Base-by-base conservation (phyloP, 2,888 invertebrate genomes). In the Platycheirus albimanus region DNA sequence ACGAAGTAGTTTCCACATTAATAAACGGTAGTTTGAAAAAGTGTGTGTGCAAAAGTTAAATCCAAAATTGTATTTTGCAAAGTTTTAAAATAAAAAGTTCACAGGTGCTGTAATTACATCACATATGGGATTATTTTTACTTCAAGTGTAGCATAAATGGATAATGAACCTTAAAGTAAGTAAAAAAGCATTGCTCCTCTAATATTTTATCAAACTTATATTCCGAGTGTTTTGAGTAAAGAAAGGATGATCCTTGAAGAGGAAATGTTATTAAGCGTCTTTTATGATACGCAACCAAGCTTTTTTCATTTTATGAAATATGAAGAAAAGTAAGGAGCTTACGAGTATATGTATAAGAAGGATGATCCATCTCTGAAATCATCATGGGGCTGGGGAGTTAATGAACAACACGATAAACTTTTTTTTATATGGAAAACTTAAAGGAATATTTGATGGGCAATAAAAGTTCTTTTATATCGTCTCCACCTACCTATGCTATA, bases 121-220 rank as follows among this genome's bases (percentile, higher is more conserved):
- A n/a, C n/a, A n/a, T n/a, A 24, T 2, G 2, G 56, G 56, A 58
- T 58, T 41, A 58, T 20, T 15, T 54, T 20, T 2, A 20, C 4
- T 36, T 28, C 11, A n/a, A n/a, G n/a, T n/a, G n/a, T 1, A 38
- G 38, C 30, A 24, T 38, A 24, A 41, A 41, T 24, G 56, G 56
- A 58, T 58, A 24, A 58, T 41, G 41, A 41, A 58, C 24, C 11
- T 24, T 1, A 28, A 24, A 33, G 56, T 58, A 58, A 1, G 56
- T 20, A 20, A 8, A 7, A 10, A 15, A 3, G 7, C 11, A 6
- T 11, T 7, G 0, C 13, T 2, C 7, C 8, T 1, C 8, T 2
- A 47, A 7, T 47, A 54, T 30, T 17, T 19, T 36, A 36, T 19
- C 7, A 54, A 54, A 54, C 11, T 8, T 20, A n/a, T 24, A 24